Base-by-base conservation (phyloP, 2,113 vertebrate genomes). In the Anguilla rostrata region DNA sequence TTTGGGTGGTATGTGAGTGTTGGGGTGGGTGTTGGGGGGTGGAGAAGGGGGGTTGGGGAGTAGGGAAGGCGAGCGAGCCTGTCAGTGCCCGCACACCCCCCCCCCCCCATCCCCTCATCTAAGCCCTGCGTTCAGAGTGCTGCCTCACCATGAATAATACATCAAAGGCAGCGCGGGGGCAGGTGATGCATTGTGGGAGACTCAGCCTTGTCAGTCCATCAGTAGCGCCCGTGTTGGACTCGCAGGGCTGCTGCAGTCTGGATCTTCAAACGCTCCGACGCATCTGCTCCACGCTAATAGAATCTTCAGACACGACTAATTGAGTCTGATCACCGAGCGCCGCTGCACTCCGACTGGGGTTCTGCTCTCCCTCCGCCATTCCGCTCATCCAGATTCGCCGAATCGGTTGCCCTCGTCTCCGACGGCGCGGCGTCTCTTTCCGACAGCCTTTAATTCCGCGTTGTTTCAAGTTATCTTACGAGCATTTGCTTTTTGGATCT, bases 101-200 rank as follows among this genome's bases (percentile, higher is more conserved):
- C 34, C 34, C 34, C 34, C 34, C 34, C 34, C 34, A 34, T 34
- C 83, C 88, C 89, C 87, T 87, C 89, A 90, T 90, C 92, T 88
- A 92, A 87, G 89, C 90, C 78, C 88, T 81, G 91, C 90, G 91
- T 92, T 92, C 89, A 89, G 91, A 90, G 91, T 88, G 90, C 88
- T 87, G 91, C 89, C 85, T 92, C 81, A 78, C 89, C 84, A 94
- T 95, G 91, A 93, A 95, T 95, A 92, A 95, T 90, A 92, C 92
- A 95, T 95, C 92, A 94, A 94, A 94, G 93, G 85, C 41, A 84
- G 92, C 90, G 90, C 91, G 89, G 88, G 93, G 89, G 91, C 93
- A 91, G 93, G 92, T 94, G 93, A 94, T 92, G 91, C 91, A 90
- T 91, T 87, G 89, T 87, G 88, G 88, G 86, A 89, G 90, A 91